These are phyloP conservation scores for Apis florea DNA, from an alignment of 1,140 invertebrate genomes.

Conservation along the genomic window DNA sequence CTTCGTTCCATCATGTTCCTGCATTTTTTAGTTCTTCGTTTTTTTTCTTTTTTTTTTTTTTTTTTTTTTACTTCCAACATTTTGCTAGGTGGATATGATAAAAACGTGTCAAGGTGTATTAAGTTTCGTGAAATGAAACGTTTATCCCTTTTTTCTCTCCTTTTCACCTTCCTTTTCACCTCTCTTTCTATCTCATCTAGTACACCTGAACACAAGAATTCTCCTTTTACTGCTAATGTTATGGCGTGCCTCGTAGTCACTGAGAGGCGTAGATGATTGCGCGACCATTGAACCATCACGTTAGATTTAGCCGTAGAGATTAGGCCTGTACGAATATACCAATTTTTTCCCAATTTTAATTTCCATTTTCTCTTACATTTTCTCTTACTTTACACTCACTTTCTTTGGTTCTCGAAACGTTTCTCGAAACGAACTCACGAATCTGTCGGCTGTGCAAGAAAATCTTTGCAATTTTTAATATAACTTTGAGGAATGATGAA, in stretches of 20 bases:
- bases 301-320: conserved; percentile 21
- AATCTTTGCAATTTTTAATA: not conserved
- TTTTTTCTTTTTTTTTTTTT: not conserved
- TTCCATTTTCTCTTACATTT: not conserved
- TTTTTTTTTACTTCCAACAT: not conserved
- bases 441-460: not conserved
- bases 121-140: not conserved
- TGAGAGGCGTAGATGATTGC: conserved; percentile 37
- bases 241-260: conserved; percentile 36
- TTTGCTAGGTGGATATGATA: not conserved
- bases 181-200: conserved; percentile 8
- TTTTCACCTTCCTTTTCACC: not conserved
- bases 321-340: conserved; percentile 31
- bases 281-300: conserved; percentile 27
- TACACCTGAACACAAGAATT: conserved; percentile 3
- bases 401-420: not conserved
- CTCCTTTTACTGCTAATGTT: conserved; percentile 23
- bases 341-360: not conserved
- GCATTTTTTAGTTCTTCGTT: conserved; percentile 23
- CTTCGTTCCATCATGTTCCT: conserved; percentile 7
- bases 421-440: not conserved
- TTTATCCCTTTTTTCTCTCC: not conserved
- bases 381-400: not conserved
- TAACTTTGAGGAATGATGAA: not conserved
- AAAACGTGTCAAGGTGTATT: not conserved